Base-by-base conservation (phyloP, 2,888 invertebrate genomes). In the Drosophila gaucha region DNA sequence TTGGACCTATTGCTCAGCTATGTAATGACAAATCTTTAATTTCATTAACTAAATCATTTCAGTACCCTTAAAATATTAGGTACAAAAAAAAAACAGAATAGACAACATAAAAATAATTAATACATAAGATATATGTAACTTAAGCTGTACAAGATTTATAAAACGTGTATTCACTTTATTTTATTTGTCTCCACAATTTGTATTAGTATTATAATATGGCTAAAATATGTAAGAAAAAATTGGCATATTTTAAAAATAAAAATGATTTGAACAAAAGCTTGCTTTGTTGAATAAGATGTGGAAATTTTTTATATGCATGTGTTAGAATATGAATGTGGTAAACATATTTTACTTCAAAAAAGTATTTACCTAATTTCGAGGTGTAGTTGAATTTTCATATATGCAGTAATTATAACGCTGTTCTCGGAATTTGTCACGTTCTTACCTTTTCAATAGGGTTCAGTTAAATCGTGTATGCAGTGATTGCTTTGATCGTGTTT, bases 241-340 rank as follows among this genome's bases (percentile, higher is more conserved):
- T 46, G 41, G 31, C 31, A 36, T 46, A 78, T 68, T 69, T 62
- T 50, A 65, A 60, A 62, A 74, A 78, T 75, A 74, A 78, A 75
- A 57, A 55, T 44, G 47, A 58, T 54, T 72, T 41, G 41, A 69
- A 43, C 9, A 47, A 39, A 18, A 4, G 12, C n/a, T 9, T 8
- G 3, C 28, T 6, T 30, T 30, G 10, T 30, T 24, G 12, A n/a
- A n/a, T n/a, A n/a, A n/a, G n/a, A n/a, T n/a, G n/a, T n/a, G n/a
- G n/a, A n/a, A n/a, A n/a, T n/a, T n/a, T n/a, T n/a, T n/a, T n/a
- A n/a, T n/a, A n/a, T n/a, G n/a, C n/a, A n/a, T n/a, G n/a, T n/a
- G n/a, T n/a, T n/a, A n/a, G n/a, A n/a, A n/a, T n/a, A n/a, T n/a
- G n/a, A n/a, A n/a, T n/a, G n/a, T n/a, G n/a, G n/a, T n/a, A n/a